Evolutionary conservation across 2,888 invertebrate species (phyloP), one percentile per base, ranked within the genome.

Genomic region (Palloptera scutellata): DNA sequence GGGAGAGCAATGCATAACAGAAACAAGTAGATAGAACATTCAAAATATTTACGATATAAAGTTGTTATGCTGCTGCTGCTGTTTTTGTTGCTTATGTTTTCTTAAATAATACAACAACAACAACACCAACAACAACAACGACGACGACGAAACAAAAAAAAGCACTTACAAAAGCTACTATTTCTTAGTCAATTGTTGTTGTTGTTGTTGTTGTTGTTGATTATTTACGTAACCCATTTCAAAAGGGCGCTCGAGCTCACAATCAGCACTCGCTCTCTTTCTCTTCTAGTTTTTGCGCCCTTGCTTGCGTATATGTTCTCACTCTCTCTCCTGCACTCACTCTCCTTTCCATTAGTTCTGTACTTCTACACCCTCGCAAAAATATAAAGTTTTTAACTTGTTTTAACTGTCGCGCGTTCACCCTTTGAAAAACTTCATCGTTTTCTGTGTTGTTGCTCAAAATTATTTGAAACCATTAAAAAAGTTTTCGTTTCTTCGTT

Each of bases 351-450:
- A 41, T 45, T 43, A 43, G 12, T 60, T 60, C 17, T 20, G 42
- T 45, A 15, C 30, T 30, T 6, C 30, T 30, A 30, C 6, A 30
- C 30, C 30, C 30, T 30, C 30, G 30, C 30, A 30, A 30, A 30
- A n/a, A 48, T n/a, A 15, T 13, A 48, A 62, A 63, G 42, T 51
- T 63, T 63, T 43, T 40, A 55, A 63, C 55, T 63, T 63, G 20
- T 55, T 30, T 63, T 63, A 63, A 63, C 63, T 63, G 63, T 42
- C 40, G 53, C 45, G 52, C 30, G 52, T 41, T 19, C 9, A 48
- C 51, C 51, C 51, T 48, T 48, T 48, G 51, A 48, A 48, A 48
- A 48, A 13, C 51, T 15, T 48, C 30, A 30, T 30, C 30, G 30
- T 30, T 30, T 30, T 30, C 3, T 30, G 30, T 30, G 30, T 30